phyloP scores from a whole-genome alignment of 2,888 invertebrate genomes.

The Falcaria lacertinaria region DNA sequence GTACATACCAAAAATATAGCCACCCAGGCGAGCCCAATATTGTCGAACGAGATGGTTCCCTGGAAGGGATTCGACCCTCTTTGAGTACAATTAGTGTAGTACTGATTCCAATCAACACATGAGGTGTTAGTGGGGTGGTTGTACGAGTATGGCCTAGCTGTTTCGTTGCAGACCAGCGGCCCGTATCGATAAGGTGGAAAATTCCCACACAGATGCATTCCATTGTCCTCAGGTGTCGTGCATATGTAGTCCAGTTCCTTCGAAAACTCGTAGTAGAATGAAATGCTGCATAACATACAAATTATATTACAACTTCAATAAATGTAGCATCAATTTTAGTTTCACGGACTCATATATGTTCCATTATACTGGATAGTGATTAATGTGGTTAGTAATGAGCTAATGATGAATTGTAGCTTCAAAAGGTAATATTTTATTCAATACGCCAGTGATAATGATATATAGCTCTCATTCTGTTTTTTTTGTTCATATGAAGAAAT shows the following conservation, averaged over 20 bases:
- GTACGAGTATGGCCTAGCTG: slow-evolving; percentile 79
- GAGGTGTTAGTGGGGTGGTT: slow-evolving; percentile 85
- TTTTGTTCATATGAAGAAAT: not conserved
- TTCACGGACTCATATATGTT: not conserved
- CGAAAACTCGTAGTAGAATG: slow-evolving; percentile 92
- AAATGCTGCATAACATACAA: slow-evolving; percentile 72
- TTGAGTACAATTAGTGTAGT: slow-evolving; percentile 96
- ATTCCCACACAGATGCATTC: slow-evolving; percentile 94
- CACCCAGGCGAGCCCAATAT: slow-evolving; percentile 99
- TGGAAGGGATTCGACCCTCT: slow-evolving; percentile 98
- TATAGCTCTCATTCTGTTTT: not conserved
- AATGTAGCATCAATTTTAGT: not conserved
- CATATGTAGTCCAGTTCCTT: slow-evolving; percentile 98
- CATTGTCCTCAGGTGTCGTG: slow-evolving; percentile 93
- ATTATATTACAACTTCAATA: slow-evolving; percentile 1
- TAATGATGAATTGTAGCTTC: not conserved
- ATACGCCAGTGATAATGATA: slow-evolving; percentile 5
- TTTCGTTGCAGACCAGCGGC: slow-evolving; percentile 87
- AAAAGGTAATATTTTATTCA: slow-evolving; percentile 17
- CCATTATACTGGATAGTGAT: slow-evolving; percentile 13
- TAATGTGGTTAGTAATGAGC: slow-evolving; percentile 15
- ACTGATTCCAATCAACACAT: slow-evolving; percentile 99
- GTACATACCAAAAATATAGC: slow-evolving; percentile 96
- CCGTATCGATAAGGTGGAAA: slow-evolving; percentile 90
- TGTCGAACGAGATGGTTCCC: slow-evolving; percentile 99